Conservation (phyloP, 2,888 invertebrate genomes). For the Tenthredo amoena region DNA sequence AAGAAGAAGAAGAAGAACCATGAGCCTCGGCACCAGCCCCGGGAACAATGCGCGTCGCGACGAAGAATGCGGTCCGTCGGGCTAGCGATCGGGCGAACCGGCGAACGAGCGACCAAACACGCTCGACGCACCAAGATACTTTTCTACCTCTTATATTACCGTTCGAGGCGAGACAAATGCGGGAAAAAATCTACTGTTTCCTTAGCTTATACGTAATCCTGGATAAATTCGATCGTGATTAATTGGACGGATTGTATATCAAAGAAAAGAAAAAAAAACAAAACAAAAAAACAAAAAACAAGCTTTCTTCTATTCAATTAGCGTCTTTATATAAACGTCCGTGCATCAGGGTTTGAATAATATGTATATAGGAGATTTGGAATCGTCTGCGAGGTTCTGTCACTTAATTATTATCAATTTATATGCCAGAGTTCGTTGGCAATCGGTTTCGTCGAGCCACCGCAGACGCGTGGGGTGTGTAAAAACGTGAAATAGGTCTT, state of each 20-base stretch:
- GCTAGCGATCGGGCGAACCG: conserved; percentile 60
- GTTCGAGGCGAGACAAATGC: conserved; percentile 69
- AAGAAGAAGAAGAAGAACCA: conserved; percentile 55
- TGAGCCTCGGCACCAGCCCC: conserved; percentile 51
- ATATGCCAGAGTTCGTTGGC: neutral
- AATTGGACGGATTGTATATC: neutral
- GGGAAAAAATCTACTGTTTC: conserved; percentile 70
- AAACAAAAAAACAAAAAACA: neutral
- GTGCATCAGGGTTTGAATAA: neutral
- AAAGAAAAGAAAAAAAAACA: neutral
- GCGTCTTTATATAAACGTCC: neutral
- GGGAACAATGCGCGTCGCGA: conserved; percentile 77
- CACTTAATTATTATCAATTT: conserved; percentile 19
- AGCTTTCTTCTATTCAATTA: neutral
- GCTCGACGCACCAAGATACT: conserved; percentile 42
- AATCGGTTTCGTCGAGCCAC: neutral
- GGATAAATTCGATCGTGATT: conserved; percentile 42
- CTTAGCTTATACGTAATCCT: conserved; percentile 65
- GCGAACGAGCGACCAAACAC: conserved; percentile 60
- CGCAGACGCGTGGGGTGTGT: neutral
- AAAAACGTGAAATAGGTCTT: conserved; percentile 38
- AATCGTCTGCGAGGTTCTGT: neutral
- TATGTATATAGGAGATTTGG: neutral
- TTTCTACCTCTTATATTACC: conserved; percentile 45
- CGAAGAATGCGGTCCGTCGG: conserved; percentile 78